A percentile compares a stretch with the other conserved stretches of the same genome.
These are phyloP conservation scores for Caenorhabditis sp. DNA, from an alignment of 2,888 invertebrate species.

Conservation along the genomic window DNA sequence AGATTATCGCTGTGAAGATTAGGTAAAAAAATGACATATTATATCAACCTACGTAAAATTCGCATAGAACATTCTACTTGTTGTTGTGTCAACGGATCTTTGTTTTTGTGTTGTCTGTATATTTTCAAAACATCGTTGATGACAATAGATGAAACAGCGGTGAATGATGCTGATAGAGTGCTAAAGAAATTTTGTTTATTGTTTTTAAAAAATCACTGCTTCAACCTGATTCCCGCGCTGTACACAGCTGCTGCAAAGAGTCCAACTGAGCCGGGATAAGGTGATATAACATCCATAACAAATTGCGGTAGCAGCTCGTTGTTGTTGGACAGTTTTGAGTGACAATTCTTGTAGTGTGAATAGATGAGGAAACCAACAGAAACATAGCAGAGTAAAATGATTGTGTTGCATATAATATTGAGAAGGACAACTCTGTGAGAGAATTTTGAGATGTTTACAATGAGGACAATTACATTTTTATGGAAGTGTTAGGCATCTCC, in stretches of 20 bases:
- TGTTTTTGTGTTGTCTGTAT: slow-evolving; percentile 7
- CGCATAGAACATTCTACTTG: slow-evolving; percentile 27
- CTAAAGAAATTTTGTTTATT: slow-evolving; percentile 42
- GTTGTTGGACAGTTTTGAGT: slow-evolving; percentile 46
- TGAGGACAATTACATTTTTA: background rate
- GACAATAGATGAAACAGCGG: slow-evolving; percentile 58
- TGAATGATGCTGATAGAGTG: slow-evolving; percentile 59
- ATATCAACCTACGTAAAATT: slow-evolving; percentile 43
- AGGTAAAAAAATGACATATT: too few species aligned
- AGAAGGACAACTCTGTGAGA: slow-evolving; percentile 57
- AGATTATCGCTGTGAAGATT: slow-evolving; percentile 19
- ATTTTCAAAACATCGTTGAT: slow-evolving; percentile 56
- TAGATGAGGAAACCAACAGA: slow-evolving; percentile 62
- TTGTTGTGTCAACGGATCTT: slow-evolving; percentile 5
- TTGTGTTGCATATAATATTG: slow-evolving; percentile 61
- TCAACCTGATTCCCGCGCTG: slow-evolving; percentile 56
- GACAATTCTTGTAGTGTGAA: slow-evolving; percentile 57
- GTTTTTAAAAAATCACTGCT: too few species aligned
- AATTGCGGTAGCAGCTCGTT: slow-evolving; percentile 59
- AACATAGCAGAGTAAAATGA: slow-evolving; percentile 55
- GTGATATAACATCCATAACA: slow-evolving; percentile 53
- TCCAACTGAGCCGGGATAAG: slow-evolving; percentile 56
- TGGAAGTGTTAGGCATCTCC: background rate
- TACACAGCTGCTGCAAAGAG: slow-evolving; percentile 61
- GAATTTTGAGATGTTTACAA: background rate